Conservation (phyloP, 2,113 vertebrate genomes). For the Phylloscopus whistleri region DNA sequence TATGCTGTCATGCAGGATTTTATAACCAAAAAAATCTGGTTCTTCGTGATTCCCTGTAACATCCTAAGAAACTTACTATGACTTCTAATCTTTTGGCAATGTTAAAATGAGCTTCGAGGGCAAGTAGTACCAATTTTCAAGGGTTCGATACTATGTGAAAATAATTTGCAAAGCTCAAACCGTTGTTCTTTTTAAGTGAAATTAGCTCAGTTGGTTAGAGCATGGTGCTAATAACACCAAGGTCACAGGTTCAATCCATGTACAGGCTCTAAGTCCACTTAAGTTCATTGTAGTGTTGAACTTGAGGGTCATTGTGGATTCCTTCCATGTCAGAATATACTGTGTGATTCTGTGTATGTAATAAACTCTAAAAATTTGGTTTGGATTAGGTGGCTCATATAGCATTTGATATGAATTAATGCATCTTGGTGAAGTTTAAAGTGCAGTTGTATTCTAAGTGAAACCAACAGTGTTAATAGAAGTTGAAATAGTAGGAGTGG, state of each 20-base stretch:
- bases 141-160: background rate
- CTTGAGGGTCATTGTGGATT: background rate
- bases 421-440: background rate
- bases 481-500: background rate
- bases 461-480: background rate
- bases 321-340: background rate
- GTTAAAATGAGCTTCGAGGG: background rate
- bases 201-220: background rate
- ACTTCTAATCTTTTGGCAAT: background rate
- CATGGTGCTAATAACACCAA: background rate
- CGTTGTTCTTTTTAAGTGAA: background rate
- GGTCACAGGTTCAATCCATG: background rate
- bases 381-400: background rate
- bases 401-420: background rate
- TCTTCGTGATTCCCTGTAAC: background rate
- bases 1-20: background rate
- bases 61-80: background rate
- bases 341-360: background rate
- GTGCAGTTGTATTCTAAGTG: background rate
- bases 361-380: background rate
- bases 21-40: background rate
- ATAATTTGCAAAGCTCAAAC: background rate
- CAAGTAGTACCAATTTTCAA: background rate
- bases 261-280: background rate
- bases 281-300: background rate